Percentiles rank a stretch among this genome's conserved stretches.
These are phyloP conservation scores for Sciurus carolinensis DNA, from an alignment of 2,797 vertebrate genomes.

Conservation along the genomic window DNA sequence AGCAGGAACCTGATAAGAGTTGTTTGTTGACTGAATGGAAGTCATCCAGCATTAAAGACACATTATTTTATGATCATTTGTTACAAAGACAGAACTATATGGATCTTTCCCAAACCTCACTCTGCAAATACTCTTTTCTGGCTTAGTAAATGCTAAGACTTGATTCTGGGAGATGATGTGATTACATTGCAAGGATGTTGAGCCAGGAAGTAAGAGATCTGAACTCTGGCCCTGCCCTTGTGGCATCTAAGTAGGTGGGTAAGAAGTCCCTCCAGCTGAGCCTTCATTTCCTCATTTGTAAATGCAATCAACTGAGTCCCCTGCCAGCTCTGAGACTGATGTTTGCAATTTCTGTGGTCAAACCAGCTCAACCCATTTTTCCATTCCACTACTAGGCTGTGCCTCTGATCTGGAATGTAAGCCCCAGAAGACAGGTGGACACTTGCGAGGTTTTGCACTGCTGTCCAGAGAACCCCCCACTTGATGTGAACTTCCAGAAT, in stretches of 20 bases:
- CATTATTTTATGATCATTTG: not conserved
- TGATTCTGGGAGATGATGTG: not conserved
- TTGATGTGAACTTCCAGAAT: not conserved
- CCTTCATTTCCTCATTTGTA: not conserved
- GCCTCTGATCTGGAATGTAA: not conserved
- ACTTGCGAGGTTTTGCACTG: not conserved
- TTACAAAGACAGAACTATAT: not conserved
- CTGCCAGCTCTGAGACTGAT: not conserved
- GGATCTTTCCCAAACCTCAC: not conserved
- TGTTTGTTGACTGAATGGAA: not conserved
- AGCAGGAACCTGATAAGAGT: not conserved
- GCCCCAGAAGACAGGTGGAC: not conserved
- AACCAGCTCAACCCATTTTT: not conserved
- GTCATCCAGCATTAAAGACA: not conserved
- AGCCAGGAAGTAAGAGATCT: not conserved
- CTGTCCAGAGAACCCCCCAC: not conserved
- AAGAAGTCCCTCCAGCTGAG: not conserved
- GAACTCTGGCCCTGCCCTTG: not conserved
- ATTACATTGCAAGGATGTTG: not conserved
- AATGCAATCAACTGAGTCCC: not conserved
- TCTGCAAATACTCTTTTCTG: not conserved
- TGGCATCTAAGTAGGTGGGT: accelerated
- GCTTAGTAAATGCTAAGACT: not conserved
- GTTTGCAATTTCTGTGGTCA: not conserved
- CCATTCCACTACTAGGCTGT: not conserved